Evolutionary conservation across 2,797 vertebrate genomes (phyloP).

Genomic region (Distichodus sexfasciatus): DNA sequence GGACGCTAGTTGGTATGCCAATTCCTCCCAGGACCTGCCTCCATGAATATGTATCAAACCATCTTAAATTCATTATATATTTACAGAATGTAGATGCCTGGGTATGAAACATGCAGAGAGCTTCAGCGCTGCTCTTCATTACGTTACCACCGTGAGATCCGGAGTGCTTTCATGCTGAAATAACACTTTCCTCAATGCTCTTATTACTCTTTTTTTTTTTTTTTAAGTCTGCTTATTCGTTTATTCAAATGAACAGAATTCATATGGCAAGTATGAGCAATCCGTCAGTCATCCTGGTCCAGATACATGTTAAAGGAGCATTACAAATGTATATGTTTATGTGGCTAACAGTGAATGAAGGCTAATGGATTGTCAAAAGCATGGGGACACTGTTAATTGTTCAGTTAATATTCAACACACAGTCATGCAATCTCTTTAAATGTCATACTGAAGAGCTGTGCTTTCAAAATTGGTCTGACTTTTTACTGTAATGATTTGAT

Average conservation of each 20-base stretch:
- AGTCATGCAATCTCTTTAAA: too few relatives aligned
- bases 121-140: slow-evolving; percentile 14
- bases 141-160: slow-evolving; percentile 39
- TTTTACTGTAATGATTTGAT: too few relatives aligned
- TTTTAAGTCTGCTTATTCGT: background rate
- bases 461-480: too few relatives aligned
- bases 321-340: too few relatives aligned
- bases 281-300: background rate
- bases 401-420: too few relatives aligned
- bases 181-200: background rate
- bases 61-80: slow-evolving; percentile 48
- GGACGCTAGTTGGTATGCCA: slow-evolving; percentile 17
- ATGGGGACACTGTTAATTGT: too few relatives aligned
- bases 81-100: slow-evolving; percentile 36
- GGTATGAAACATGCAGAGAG: slow-evolving; percentile 43
- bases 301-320: too few relatives aligned
- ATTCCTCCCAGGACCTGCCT: slow-evolving; percentile 29
- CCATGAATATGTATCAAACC: slow-evolving; percentile 45
- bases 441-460: too few relatives aligned
- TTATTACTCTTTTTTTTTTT: background rate
- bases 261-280: background rate
- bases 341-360: too few relatives aligned
- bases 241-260: background rate
- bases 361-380: too few relatives aligned
- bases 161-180: slow-evolving; percentile 16